Evolutionary conservation across 2,888 invertebrate genomes (phyloP).

Genomic region (Cheilosia urbana): DNA sequence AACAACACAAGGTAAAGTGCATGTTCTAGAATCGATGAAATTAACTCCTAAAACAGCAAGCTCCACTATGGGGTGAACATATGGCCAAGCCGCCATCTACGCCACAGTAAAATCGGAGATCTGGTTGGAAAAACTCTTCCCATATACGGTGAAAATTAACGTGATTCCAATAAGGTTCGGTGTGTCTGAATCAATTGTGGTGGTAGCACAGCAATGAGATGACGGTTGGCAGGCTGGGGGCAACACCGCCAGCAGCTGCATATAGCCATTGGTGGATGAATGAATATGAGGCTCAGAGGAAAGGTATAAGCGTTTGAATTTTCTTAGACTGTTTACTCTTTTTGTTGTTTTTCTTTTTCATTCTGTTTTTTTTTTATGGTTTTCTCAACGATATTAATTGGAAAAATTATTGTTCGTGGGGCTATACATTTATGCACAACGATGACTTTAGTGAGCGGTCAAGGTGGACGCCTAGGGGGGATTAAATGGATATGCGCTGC

Average conservation of each 20-base stretch:
- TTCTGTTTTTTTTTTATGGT: slow-evolving; percentile 23
- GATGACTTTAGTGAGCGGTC: slow-evolving; percentile 64
- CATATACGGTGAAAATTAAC: slow-evolving; percentile 81
- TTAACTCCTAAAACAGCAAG: slow-evolving; percentile 61
- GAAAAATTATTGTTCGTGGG: slow-evolving; percentile 58
- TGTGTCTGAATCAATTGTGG: slow-evolving; percentile 62
- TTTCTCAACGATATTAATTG: slow-evolving; percentile 56
- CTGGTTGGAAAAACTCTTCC: slow-evolving; percentile 80
- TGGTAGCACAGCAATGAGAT: slow-evolving; percentile 28
- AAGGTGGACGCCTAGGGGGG: slow-evolving; percentile 71
- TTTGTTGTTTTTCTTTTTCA: slow-evolving; percentile 18
- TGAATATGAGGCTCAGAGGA: slow-evolving; percentile 54
- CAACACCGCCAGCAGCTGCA: slow-evolving; percentile 17
- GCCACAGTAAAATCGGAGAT: slow-evolving; percentile 71
- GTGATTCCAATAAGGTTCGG: slow-evolving; percentile 75
- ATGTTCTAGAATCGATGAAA: slow-evolving; percentile 60
- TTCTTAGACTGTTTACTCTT: slow-evolving; percentile 23
- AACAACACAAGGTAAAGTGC: slow-evolving; percentile 47
- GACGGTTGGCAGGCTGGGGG: slow-evolving; percentile 11
- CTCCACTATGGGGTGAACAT: slow-evolving; percentile 50
- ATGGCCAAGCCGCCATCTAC: slow-evolving; percentile 63
- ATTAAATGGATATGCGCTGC: slow-evolving; percentile 65
- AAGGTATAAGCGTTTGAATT: slow-evolving; percentile 65
- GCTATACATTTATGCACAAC: slow-evolving; percentile 30
- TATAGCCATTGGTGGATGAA: slow-evolving; percentile 45